Evolutionary conservation across 2,797 vertebrate species (phyloP), one percentile per base, ranked within the genome.

Genomic region (Carduelis carduelis): DNA sequence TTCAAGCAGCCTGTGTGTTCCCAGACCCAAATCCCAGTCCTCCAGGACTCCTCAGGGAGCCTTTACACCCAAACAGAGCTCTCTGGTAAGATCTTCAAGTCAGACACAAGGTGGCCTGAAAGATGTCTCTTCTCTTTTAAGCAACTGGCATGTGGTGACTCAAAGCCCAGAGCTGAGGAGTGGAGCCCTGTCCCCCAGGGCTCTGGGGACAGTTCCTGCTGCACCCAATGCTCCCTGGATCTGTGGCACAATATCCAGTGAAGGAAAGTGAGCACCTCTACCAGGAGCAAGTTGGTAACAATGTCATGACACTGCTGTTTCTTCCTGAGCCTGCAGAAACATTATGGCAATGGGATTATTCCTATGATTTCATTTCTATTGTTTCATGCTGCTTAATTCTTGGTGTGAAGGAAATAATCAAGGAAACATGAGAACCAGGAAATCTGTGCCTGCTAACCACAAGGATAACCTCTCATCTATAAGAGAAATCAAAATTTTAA

Each of bases 171-270:
- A 55, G 56, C 27, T 55, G 57, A 50, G 24, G 30, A 2, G 1
- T 5, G n/a, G 21, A 35, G 8, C 35, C 35, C 35, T 35, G 35
- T 35, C 35, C 35, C 9, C 20, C 2, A 1, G 9, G 12, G 22
- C 59, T 74, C 28, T 52, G 17, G 14, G 35, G 26, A 37, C 1
- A 4, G 13, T 7, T n/a, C 6, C 39, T 28, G 16, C 65, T 18
- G 30, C 44, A 76, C 13, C 4, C 44, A 55, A 3, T 0, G 1
- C 7, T 64, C 66, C 34, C 44, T 20, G 4, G 9, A 23, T 19
- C n/a, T 50, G 13, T 5, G 28, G 52, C n/a, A 35, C 12, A 7
- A 34, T 2, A 39, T 9, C 26, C 23, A 37, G n/a, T 0, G 1
- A 50, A 49, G 46, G 30, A 71, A 1, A 1, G 16, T 4, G 14